Evolutionary conservation across 2,888 invertebrate species (phyloP), one percentile per base, ranked within the genome.

Genomic region (Bruchidius siliquastri): DNA sequence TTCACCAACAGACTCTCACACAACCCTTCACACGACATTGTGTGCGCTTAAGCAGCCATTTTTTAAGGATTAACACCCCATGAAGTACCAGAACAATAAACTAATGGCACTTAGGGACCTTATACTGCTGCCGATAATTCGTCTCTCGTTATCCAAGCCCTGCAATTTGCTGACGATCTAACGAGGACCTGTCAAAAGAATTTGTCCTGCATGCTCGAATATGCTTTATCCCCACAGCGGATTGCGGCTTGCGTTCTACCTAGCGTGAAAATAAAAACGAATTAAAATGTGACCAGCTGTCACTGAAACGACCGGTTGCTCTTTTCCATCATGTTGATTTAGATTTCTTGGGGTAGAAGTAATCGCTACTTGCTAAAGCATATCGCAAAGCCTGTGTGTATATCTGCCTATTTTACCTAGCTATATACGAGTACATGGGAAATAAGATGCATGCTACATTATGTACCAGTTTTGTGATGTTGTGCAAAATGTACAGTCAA

Each of bases 151-250:
- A 73, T 73, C 21, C 49, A 22, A 21, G 71, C 71, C 73, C 71
- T 71, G 22, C 69, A 73, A 73, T 73, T 73, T 73, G 66, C 71
- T 69, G 67, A 68, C 71, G 73, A 73, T 73, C 68, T 73, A 73
- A 71, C 71, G 67, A 70, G 22, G 69, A 73, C 73, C 73, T 67
- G 73, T 73, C 73, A 73, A 73, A 73, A 67, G 71, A 73, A 73
- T 73, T 71, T 71, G 69, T 73, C 22, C 69, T 22, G n/a, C 6
- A 71, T 69, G 73, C 71, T 26, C 22, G 73, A 67, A 69, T 68
- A 71, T 21, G 69, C 69, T 73, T 73, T 71, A 73, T 73, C 73
- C 71, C 18, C 18, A 13, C 18, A 49, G 49, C 6, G 49, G 49
- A 13, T 49, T 49, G 18, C 49, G 13, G 49, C 49, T 8, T 49